Percentiles rank a stretch among this genome's conserved stretches.
Conservation (phyloP, 2,113 vertebrate genomes). For the Syrmaticus mikado region DNA sequence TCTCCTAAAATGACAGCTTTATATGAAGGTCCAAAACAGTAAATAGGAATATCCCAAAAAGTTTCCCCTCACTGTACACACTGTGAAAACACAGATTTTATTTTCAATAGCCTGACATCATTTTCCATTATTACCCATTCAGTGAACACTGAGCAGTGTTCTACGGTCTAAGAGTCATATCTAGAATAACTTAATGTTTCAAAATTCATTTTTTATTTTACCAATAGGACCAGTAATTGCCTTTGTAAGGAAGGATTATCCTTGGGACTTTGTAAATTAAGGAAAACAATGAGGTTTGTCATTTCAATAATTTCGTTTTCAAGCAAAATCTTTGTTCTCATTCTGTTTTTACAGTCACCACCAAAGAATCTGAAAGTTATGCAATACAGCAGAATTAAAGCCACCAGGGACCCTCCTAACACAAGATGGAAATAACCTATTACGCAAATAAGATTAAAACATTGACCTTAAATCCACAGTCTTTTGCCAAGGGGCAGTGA, state of each 20-base stretch:
- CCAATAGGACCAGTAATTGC: neutral
- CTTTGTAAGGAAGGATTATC: neutral
- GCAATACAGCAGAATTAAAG: conserved; percentile 13
- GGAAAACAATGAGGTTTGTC: neutral
- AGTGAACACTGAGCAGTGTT: neutral
- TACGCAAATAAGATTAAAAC: conserved; percentile 53
- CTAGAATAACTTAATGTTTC: neutral
- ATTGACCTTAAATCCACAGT: conserved; percentile 40
- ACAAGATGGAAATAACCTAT: conserved; percentile 57
- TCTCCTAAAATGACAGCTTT: neutral
- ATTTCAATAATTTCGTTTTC: neutral
- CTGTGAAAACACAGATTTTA: neutral
- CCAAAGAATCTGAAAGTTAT: conserved; percentile 60
- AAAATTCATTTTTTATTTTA: neutral
- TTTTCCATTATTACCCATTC: neutral
- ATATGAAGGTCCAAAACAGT: neutral
- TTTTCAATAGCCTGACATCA: neutral
- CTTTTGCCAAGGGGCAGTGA: conserved; percentile 29
- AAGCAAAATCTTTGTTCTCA: conserved; percentile 21
- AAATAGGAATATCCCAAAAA: neutral
- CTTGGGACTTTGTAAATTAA: neutral
- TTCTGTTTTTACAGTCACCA: conserved; percentile 50
- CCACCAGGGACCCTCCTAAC: conserved; percentile 19
- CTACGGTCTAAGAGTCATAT: neutral
- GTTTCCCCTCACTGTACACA: neutral